Conservation (phyloP, 2,113 vertebrate species). For the Sinocyclocheilus maitianheensis region DNA sequence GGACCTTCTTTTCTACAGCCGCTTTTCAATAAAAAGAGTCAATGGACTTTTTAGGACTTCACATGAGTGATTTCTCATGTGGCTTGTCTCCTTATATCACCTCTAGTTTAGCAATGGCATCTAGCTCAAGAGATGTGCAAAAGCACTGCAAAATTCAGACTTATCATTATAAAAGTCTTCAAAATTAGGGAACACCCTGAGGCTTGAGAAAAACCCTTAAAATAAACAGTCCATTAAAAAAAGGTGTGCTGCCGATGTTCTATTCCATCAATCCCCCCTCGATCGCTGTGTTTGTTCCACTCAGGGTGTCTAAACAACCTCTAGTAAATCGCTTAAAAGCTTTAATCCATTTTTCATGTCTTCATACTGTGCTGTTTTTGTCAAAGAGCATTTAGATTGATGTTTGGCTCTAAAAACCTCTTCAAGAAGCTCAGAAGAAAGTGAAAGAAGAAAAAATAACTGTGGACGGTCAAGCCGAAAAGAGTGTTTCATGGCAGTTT, state of each 20-base stretch:
- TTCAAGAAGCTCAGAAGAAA: not conserved
- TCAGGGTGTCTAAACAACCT: not conserved
- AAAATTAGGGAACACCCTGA: not conserved
- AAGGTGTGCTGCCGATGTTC: not conserved
- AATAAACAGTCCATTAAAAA: not conserved
- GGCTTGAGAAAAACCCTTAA: not conserved
- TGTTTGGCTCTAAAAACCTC: not conserved
- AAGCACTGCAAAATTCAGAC: not conserved
- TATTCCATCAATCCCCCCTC: not conserved
- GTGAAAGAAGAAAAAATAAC: not conserved
- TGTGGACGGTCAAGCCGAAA: not conserved
- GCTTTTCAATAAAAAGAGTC: conserved; percentile 26
- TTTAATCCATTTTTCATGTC: not conserved
- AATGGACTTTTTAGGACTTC: not conserved
- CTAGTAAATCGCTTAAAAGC: not conserved
- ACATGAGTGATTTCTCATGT: not conserved
- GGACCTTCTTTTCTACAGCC: not conserved
- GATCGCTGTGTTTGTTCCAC: not conserved
- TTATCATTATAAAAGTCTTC: not conserved
- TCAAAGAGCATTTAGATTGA: not conserved
- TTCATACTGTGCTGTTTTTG: not conserved
- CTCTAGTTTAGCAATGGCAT: not conserved
- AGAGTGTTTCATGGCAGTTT: not conserved
- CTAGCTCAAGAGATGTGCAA: not conserved
- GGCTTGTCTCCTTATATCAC: not conserved